Evolutionary conservation across 2,797 vertebrate genomes (phyloP).

Genomic region (Pachyuromys duprasi): DNA sequence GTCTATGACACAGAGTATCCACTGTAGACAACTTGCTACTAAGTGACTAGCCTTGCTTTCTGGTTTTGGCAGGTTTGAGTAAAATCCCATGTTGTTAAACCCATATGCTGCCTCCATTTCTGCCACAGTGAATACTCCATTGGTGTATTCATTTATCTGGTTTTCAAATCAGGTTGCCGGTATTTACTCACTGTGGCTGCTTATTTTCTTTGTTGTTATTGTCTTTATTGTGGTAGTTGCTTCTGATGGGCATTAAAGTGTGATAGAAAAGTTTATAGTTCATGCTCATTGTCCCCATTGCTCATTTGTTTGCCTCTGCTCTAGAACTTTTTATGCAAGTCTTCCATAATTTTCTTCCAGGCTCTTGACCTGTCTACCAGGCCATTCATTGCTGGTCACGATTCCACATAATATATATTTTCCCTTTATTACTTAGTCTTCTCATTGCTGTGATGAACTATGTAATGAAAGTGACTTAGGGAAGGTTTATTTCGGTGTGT

Average conservation of each 20-base stretch:
- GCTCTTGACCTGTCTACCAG: no score
- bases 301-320: background rate
- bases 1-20: background rate
- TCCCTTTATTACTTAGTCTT: background rate
- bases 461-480: background rate
- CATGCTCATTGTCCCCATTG: background rate
- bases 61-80: background rate
- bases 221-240: background rate
- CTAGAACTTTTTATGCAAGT: background rate
- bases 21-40: background rate
- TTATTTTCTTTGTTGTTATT: background rate
- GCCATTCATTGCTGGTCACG: background rate
- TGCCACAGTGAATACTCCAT: background rate
- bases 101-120: background rate
- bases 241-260: background rate
- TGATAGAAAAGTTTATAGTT: background rate
- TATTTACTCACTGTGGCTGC: background rate
- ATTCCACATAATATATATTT: background rate
- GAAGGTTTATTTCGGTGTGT: background rate
- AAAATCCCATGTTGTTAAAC: background rate
- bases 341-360: no score
- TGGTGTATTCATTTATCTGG: background rate
- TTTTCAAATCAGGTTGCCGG: background rate
- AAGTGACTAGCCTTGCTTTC: background rate
- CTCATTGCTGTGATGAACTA: background rate